phyloP scores from a whole-genome alignment of 2,113 vertebrate genomes.

The Nothoprocta perdicaria region DNA sequence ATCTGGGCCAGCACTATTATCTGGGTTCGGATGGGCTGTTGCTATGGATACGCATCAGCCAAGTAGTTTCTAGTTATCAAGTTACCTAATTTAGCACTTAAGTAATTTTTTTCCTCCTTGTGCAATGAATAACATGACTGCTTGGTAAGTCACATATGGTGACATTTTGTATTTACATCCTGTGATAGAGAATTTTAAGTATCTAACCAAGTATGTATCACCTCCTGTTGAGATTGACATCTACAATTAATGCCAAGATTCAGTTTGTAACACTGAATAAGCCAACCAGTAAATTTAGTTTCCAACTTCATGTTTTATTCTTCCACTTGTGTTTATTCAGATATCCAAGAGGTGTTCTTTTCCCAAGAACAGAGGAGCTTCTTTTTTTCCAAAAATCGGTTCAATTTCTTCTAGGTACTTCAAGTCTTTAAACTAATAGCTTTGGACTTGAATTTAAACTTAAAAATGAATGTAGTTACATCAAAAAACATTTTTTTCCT shows the following conservation, averaged over 20 bases:
- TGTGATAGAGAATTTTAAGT: background rate
- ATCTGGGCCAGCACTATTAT: background rate
- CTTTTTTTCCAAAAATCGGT: background rate
- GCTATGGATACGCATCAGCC: background rate
- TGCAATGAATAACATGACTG: background rate
- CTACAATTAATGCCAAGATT: background rate
- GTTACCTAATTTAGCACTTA: background rate
- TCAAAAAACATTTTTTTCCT: background rate
- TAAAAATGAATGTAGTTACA: background rate
- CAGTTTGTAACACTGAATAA: background rate
- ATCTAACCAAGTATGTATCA: background rate
- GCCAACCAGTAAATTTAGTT: background rate
- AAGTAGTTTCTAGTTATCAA: background rate
- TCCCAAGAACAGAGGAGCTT: background rate
- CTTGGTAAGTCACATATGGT: background rate
- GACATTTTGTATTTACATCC: background rate
- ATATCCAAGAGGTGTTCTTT: background rate
- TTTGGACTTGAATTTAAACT: background rate
- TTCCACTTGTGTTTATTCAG: background rate
- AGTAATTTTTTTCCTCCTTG: background rate
- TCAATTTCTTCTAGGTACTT: background rate
- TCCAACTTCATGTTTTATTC: background rate
- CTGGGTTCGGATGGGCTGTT: background rate
- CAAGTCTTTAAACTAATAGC: background rate
- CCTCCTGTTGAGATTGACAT: constrained; percentile 1